Percentiles rank a stretch among this genome's conserved stretches.
These are phyloP conservation scores for Rhagoletis zephyria DNA, from an alignment of 1,140 invertebrate species.

Conservation along the genomic window DNA sequence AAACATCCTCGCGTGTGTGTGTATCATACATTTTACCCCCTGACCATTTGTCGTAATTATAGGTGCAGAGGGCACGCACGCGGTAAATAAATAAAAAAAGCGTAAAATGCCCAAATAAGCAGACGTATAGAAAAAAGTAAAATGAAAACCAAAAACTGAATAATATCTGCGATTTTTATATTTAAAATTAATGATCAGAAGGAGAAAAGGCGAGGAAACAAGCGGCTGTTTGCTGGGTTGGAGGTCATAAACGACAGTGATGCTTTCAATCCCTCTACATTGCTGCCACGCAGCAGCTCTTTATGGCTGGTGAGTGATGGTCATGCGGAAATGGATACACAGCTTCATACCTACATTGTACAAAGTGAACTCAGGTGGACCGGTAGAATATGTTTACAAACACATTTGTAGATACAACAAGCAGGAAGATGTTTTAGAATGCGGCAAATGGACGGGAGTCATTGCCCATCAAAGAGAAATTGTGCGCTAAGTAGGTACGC, in stretches of 20 bases:
- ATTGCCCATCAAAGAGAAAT: constrained; percentile 11
- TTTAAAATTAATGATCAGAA: neutral
- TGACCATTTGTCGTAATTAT: neutral
- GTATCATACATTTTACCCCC: neutral
- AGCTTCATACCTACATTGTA: constrained; percentile 14
- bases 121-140: neutral
- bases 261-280: neutral
- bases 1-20: neutral
- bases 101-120: neutral
- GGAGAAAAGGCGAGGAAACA: neutral
- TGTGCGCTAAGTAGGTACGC: constrained; percentile 35
- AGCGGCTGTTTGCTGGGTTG: neutral
- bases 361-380: neutral
- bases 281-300: neutral
- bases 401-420: neutral
- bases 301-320: constrained; percentile 12
- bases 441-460: neutral
- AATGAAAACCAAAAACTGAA: constrained; percentile 18
- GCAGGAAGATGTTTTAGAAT: neutral
- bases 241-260: neutral
- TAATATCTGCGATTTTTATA: constrained; percentile 24
- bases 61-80: neutral
- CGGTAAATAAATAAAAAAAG: neutral
- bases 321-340: constrained; percentile 30
- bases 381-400: neutral